Base-by-base conservation (phyloP, 1,140 invertebrate species). In the Apocrypta bakeri region DNA sequence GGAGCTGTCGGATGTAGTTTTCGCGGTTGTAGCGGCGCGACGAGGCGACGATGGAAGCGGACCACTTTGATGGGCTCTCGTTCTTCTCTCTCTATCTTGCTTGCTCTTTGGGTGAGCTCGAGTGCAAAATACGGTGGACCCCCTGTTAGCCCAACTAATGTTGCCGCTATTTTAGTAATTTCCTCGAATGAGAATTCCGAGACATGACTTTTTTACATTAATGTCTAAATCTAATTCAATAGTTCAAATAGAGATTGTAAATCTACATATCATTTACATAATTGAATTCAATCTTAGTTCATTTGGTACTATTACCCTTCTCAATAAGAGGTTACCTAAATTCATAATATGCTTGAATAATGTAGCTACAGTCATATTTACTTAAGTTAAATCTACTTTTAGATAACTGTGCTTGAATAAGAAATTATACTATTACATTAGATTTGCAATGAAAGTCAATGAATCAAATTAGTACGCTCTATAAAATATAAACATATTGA, bases 1-100 rank as follows among this genome's bases (percentile, higher is more conserved):
- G 48, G 66, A 33, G 66, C 66, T 71, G 77, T 79, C 66, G 77
- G 77, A 61, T 71, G 77, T 79, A 69, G 68, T 79, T 71, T 79
- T 31, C 63, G 69, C 48, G 21, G 33, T 17, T 81, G 64, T 56
- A 72, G 74, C 64, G 29, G 66, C 31, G 61, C 68, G 56, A 31
- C 14, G 25, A 78, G 33, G 37, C 37, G 76, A 66, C 63, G 40
- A 78, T 66, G 75, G 24, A 68, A 71, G 71, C 78, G 25, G 78
- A 3, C 66, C 37, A 73, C 71, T 73, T 73, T 73, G 71, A 73
- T 27, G 71, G n/a, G 21, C 37, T 37, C 29, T 25, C 31, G 24
- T 9, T 25, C 12, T 68, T 25, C 29, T 64, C 69, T 73, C n/a
- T 56, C 48, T n/a, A 7, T 4, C 48, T 56, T 21, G 21, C 48